These are phyloP conservation scores for Gerris lacustris DNA, from an alignment of 2,888 invertebrate species.

Conservation along the genomic window DNA sequence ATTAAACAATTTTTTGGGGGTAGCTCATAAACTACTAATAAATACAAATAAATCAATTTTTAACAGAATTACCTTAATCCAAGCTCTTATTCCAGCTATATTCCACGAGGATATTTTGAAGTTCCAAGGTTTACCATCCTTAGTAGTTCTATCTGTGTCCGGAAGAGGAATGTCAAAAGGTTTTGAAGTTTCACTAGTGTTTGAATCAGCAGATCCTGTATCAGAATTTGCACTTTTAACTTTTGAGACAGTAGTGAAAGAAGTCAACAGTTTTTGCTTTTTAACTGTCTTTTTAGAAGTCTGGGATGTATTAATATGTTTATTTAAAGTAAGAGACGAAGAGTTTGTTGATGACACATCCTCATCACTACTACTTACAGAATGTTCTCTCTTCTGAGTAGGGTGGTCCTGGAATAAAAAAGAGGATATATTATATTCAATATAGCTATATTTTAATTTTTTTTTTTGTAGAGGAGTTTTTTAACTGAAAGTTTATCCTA, in stretches of 20 bases:
- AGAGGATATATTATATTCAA: not conserved
- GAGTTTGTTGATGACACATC: not conserved
- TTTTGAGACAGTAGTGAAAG: not conserved
- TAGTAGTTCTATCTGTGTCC: conserved; percentile 39
- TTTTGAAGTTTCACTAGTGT: not conserved
- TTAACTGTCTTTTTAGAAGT: not conserved
- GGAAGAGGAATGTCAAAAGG: not conserved
- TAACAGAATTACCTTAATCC: conserved; percentile 49
- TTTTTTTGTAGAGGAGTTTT: too few species aligned
- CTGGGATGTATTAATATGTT: not conserved
- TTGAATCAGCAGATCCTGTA: not conserved
- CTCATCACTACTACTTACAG: not conserved
- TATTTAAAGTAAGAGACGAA: not conserved
- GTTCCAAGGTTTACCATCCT: conserved; percentile 54
- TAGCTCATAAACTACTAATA: too few species aligned
- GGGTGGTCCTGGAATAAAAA: not conserved
- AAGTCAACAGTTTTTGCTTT: conserved; percentile 2
- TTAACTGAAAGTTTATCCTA: too few species aligned
- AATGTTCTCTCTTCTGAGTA: not conserved
- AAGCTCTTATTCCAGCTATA: conserved; percentile 86
- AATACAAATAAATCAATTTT: too few species aligned
- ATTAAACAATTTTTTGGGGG: too few species aligned
- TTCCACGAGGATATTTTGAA: conserved; percentile 92
- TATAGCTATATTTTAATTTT: too few species aligned
- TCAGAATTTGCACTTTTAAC: not conserved